Conservation (phyloP, 2,888 invertebrate species). For the Amblyjoppa proteus region DNA sequence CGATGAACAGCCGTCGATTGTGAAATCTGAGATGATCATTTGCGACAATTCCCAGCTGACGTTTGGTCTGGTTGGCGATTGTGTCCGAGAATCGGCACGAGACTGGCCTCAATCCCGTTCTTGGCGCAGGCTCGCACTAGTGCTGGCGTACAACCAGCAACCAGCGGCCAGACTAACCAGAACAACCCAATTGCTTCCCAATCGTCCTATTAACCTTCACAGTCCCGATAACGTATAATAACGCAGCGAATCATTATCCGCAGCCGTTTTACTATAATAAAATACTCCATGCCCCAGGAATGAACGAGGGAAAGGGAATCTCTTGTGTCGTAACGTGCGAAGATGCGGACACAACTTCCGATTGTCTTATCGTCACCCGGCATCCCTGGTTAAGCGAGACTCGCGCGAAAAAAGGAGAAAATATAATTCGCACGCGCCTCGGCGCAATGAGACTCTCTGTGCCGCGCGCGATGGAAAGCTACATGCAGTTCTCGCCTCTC, state of each 20-base stretch:
- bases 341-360: slow-evolving; percentile 56
- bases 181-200: background rate
- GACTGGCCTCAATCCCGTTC: no score
- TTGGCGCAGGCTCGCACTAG: no score
- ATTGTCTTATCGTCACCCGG: slow-evolving; percentile 60
- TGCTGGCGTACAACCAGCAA: background rate
- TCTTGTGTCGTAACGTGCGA: slow-evolving; percentile 46
- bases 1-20: background rate
- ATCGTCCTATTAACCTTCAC: slow-evolving; percentile 6
- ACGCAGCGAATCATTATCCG: background rate
- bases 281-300: background rate
- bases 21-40: background rate
- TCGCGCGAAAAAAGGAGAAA: slow-evolving; percentile 17
- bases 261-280: background rate
- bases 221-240: background rate
- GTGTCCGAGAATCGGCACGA: background rate
- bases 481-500: slow-evolving; percentile 10
- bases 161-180: background rate
- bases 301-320: background rate
- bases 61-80: background rate
- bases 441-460: slow-evolving; percentile 29
- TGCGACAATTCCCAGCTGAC: no score
- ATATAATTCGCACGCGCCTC: slow-evolving; percentile 58
- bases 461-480: background rate
- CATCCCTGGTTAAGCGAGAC: slow-evolving; percentile 56